phyloP scores from a whole-genome alignment of 2,797 vertebrate species.

The Chiroxiphia lanceolata region DNA sequence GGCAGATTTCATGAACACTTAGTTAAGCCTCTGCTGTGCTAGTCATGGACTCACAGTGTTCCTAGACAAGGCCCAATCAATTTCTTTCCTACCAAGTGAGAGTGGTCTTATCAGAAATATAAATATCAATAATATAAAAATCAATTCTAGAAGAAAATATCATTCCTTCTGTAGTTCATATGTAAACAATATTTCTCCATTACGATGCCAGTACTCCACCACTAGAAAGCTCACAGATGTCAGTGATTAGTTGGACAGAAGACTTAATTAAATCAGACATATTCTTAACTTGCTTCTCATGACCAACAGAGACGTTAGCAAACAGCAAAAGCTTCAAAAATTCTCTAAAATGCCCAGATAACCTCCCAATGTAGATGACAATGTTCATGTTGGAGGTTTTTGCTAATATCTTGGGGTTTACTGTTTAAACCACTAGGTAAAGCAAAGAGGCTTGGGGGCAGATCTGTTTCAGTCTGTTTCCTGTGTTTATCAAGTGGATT shows the following conservation, averaged over 20 bases:
- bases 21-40: background rate
- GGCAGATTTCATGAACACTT: background rate
- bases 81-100: background rate
- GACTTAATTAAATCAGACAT: background rate
- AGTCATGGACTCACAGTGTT: background rate
- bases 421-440: background rate
- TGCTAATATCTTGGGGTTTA: background rate
- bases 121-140: background rate
- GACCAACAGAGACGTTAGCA: background rate
- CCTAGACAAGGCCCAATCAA: background rate
- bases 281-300: background rate
- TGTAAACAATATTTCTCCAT: background rate
- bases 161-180: background rate
- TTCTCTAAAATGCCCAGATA: background rate
- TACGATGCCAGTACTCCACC: background rate
- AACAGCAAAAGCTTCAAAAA: background rate
- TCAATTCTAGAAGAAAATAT: background rate
- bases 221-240: background rate
- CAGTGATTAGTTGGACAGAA: background rate
- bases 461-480: background rate
- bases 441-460: background rate
- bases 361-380: background rate
- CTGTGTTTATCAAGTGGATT: background rate
- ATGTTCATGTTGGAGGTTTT: background rate
- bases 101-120: background rate